Conservation (phyloP, 1,140 invertebrate species). For the Forficula auricularia region DNA sequence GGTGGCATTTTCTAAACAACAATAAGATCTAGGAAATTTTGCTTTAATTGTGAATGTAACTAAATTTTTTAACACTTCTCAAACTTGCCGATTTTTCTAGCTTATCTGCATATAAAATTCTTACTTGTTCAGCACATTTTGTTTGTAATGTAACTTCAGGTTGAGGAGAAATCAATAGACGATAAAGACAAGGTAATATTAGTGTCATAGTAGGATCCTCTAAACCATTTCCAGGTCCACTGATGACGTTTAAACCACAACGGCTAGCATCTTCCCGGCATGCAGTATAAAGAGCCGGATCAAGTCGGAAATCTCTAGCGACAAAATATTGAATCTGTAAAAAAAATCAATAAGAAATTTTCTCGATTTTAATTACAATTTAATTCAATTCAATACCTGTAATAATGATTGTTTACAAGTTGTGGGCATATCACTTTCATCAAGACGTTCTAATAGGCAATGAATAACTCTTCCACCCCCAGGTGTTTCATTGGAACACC, state of each 20-base stretch:
- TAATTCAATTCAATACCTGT: conserved; percentile 30
- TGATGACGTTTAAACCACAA: conserved; percentile 29
- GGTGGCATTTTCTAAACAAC: too few species aligned
- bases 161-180: conserved; percentile 13
- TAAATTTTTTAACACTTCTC: too few species aligned
- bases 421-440: conserved; percentile 64
- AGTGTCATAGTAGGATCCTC: too few species aligned
- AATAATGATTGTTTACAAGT: conserved; percentile 79
- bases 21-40: too few species aligned
- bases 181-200: conserved; percentile 81
- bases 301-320: conserved; percentile 81
- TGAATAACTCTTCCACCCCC: conserved; percentile 54
- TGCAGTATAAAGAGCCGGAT: conserved; percentile 70
- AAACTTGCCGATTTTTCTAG: too few species aligned
- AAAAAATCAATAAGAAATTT: too few species aligned
- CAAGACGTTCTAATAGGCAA: conserved; percentile 84
- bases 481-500: conserved; percentile 39
- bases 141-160: too few species aligned
- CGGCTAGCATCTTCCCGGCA: conserved; percentile 75
- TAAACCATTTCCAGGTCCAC: too few species aligned
- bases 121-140: too few species aligned
- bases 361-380: too few species aligned
- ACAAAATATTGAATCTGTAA: conserved; percentile 83
- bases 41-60: too few species aligned
- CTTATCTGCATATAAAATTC: too few species aligned